phyloP scores from a whole-genome alignment of 1,140 invertebrate species.

The Oscheius sp. region DNA sequence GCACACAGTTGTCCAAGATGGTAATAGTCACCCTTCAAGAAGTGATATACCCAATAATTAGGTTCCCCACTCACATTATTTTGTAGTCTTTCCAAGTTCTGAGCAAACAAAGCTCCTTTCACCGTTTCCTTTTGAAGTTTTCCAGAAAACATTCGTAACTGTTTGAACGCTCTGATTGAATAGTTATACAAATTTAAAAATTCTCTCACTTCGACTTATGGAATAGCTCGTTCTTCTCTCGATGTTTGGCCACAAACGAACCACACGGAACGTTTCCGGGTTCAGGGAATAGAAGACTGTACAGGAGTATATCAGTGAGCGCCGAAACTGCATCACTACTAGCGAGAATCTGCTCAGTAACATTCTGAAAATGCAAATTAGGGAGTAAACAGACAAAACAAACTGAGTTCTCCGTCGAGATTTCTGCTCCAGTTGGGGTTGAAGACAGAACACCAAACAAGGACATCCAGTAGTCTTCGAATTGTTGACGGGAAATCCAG shows the following conservation, averaged over 20 bases:
- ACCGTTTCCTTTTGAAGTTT: too few species aligned
- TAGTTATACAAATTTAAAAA: background rate
- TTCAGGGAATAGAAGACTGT: slow-evolving; percentile 5
- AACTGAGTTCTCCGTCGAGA: slow-evolving; percentile 7
- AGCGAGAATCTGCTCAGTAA: slow-evolving; percentile 21
- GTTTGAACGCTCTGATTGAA: background rate
- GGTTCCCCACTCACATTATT: background rate
- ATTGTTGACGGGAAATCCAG: slow-evolving; percentile 30
- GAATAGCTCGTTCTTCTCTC: background rate
- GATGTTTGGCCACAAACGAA: background rate
- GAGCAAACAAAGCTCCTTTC: background rate
- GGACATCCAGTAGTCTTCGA: slow-evolving; percentile 40
- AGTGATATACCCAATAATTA: background rate
- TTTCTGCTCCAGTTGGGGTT: slow-evolving; percentile 36
- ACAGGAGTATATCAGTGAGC: slow-evolving; percentile 20
- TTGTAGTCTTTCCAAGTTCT: background rate
- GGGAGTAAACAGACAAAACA: background rate
- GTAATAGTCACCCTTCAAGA: background rate
- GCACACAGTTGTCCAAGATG: slow-evolving; percentile 30
- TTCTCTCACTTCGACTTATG: slow-evolving; percentile 9
- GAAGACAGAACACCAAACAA: slow-evolving; percentile 36
- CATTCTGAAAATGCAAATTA: slow-evolving; percentile 22
- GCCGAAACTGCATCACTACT: slow-evolving; percentile 24
- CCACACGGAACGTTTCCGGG: slow-evolving; percentile 5
- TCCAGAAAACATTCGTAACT: background rate